Evolutionary conservation across 2,888 invertebrate genomes (phyloP).

Genomic region (Villa cingulata): DNA sequence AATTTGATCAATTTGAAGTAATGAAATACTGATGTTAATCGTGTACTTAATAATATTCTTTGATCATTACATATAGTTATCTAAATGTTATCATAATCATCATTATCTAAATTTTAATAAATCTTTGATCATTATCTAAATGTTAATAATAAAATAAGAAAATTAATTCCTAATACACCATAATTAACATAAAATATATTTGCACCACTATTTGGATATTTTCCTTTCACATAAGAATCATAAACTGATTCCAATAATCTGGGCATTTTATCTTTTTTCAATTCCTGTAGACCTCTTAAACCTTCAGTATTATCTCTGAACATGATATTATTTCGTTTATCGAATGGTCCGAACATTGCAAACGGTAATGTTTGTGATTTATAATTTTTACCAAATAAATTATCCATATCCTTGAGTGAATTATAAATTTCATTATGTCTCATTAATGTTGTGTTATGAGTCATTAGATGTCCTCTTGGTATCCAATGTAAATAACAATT

Average conservation of each 20-base stretch:
- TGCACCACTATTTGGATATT: conserved; percentile 17
- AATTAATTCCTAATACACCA: too few species aligned
- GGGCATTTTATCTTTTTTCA: conserved; percentile 24
- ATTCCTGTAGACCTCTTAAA: conserved; percentile 23
- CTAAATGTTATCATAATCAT: too few species aligned
- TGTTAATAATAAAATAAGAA: too few species aligned
- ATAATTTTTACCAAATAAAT: conserved; percentile 51
- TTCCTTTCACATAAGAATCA: conserved; percentile 21
- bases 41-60: too few species aligned
- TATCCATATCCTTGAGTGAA: conserved; percentile 54
- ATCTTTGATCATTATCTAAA: too few species aligned
- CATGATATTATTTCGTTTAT: conserved; percentile 47
- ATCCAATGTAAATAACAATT: conserved; percentile 55
- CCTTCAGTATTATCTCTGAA: conserved; percentile 39
- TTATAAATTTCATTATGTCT: conserved; percentile 55
- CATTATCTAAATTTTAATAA: too few species aligned
- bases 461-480: conserved; percentile 52
- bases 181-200: too few species aligned
- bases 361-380: conserved; percentile 47
- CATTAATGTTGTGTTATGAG: conserved; percentile 39
- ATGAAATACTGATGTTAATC: too few species aligned
- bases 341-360: conserved; percentile 54
- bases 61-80: too few species aligned
- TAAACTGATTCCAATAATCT: conserved; percentile 30
- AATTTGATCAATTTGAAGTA: too few species aligned